Conservation (phyloP, 1,140 invertebrate genomes). For the Bilobella aurantiaca region DNA sequence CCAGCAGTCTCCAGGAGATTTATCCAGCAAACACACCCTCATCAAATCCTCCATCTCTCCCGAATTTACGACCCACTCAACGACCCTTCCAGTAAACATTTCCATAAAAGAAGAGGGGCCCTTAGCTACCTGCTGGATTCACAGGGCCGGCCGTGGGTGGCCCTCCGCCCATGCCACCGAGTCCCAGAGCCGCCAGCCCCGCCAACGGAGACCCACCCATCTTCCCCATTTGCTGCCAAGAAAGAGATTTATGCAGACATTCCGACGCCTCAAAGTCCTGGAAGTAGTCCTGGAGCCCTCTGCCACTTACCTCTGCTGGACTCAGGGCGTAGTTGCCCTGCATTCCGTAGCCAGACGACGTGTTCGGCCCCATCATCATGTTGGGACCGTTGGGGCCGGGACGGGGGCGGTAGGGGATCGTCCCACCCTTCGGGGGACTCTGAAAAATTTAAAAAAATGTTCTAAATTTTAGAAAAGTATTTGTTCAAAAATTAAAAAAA, state of each 20-base stretch:
- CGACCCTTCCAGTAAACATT: neutral
- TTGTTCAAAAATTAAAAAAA: too few species aligned
- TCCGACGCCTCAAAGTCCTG: too few species aligned
- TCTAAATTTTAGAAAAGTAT: neutral
- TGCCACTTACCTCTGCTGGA: conserved; percentile 30
- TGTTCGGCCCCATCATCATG: conserved; percentile 29
- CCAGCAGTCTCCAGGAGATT: too few species aligned
- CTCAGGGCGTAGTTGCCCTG: conserved; percentile 34
- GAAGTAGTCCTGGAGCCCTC: neutral
- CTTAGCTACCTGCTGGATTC: conserved; percentile 65
- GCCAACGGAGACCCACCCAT: conserved; percentile 74
- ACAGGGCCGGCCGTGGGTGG: conserved; percentile 65
- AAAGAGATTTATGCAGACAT: too few species aligned
- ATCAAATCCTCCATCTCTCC: neutral
- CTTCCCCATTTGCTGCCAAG: conserved; percentile 62
- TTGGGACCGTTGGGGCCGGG: conserved; percentile 30
- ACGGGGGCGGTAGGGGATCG: conserved; percentile 34
- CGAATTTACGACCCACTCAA: neutral
- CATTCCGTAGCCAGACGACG: conserved; percentile 27
- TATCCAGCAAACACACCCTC: neutral
- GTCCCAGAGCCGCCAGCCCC: conserved; percentile 68
- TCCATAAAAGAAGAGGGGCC: neutral
- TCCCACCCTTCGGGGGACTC: conserved; percentile 35
- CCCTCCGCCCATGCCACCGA: conserved; percentile 64
- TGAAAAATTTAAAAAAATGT: neutral